phyloP scores from a whole-genome alignment of 2,888 invertebrate species.

The Siphlonurus alternatus region DNA sequence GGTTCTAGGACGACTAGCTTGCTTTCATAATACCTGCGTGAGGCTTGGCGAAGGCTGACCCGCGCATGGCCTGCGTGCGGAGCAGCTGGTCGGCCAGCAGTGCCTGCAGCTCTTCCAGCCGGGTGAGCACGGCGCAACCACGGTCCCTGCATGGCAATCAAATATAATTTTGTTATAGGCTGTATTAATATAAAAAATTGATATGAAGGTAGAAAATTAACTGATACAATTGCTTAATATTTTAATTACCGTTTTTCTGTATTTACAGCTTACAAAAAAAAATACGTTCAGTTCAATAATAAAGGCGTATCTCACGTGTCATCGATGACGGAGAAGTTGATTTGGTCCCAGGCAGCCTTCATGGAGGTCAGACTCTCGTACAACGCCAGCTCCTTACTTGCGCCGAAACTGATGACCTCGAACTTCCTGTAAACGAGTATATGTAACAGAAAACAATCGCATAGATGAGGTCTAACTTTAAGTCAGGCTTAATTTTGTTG shows the following conservation, averaged over 20 bases:
- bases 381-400: slow-evolving; percentile 59
- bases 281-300: too few relatives aligned
- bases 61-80: slow-evolving; percentile 68
- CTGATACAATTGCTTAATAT: too few relatives aligned
- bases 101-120: slow-evolving; percentile 61
- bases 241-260: too few relatives aligned
- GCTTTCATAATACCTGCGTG: slow-evolving; percentile 52
- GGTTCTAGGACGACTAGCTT: too few relatives aligned
- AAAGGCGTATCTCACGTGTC: background rate
- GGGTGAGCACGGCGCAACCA: slow-evolving; percentile 49
- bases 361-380: slow-evolving; percentile 59
- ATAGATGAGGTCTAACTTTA: too few relatives aligned
- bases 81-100: slow-evolving; percentile 68
- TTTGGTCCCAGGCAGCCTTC: slow-evolving; percentile 63
- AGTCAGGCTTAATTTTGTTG: too few relatives aligned
- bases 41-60: slow-evolving; percentile 72
- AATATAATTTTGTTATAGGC: too few relatives aligned
- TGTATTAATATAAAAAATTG: too few relatives aligned
- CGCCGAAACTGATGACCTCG: slow-evolving; percentile 69
- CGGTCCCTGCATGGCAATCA: slow-evolving; percentile 56
- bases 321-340: slow-evolving; percentile 45
- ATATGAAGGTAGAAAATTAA: too few relatives aligned
- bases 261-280: too few relatives aligned
- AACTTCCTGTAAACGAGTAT: slow-evolving; percentile 20
- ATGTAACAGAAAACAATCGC: too few relatives aligned